Conservation (phyloP, 2,888 invertebrate species). For the Acleris cristana region DNA sequence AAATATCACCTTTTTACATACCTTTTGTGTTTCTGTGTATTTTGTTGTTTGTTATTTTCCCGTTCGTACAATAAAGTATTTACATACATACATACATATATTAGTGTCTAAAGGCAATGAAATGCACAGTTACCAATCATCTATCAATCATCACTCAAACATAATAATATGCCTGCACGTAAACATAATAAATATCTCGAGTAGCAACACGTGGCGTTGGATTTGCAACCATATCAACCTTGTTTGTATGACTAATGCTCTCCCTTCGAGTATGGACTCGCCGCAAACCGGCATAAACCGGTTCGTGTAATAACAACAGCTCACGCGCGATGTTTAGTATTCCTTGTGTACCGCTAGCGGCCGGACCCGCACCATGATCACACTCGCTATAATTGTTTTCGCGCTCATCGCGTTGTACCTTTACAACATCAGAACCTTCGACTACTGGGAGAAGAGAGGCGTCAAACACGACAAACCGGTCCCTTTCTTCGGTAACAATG, state of each 20-base stretch:
- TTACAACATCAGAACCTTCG: constrained; percentile 32
- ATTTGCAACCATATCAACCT: neutral
- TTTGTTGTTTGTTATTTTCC: too few relatives aligned
- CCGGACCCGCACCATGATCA: constrained; percentile 19
- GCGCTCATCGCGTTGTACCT: constrained; percentile 16
- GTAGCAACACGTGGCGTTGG: neutral
- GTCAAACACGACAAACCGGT: constrained; percentile 60
- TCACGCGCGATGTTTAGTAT: neutral
- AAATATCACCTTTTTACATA: too few relatives aligned
- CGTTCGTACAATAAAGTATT: too few relatives aligned
- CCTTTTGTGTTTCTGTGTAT: too few relatives aligned
- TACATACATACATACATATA: too few relatives aligned
- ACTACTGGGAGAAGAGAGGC: constrained; percentile 46
- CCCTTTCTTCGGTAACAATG: constrained; percentile 59
- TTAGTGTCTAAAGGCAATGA: too few relatives aligned
- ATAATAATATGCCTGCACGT: neutral
- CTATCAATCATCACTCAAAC: too few relatives aligned
- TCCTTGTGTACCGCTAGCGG: neutral
- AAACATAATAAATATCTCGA: neutral
- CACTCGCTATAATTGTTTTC: constrained; percentile 22
- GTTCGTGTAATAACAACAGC: neutral
- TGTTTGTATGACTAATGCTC: neutral
- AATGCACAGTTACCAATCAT: too few relatives aligned
- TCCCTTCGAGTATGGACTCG: neutral
- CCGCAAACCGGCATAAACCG: neutral